Evolutionary conservation across 2,113 vertebrate genomes (phyloP), one percentile per base, ranked within the genome.

Genomic region (Zeus faber): DNA sequence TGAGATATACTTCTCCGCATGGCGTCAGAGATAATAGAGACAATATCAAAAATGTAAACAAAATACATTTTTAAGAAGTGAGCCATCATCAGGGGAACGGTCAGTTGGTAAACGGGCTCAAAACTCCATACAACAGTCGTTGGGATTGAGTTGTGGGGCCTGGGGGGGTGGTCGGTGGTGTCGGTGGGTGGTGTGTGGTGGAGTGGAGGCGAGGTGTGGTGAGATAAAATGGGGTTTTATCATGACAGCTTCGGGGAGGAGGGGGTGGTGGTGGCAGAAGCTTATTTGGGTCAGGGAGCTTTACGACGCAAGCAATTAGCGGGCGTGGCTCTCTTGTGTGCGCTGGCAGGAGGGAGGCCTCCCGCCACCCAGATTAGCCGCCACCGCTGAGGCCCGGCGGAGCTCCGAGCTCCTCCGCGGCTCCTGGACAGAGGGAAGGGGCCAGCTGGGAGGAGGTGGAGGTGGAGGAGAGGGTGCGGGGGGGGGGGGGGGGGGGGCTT

Each of bases 231-330:
- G 89, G 85, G 85, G 75, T 35, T 88, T 90, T 89, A 89, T 82
- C 81, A 71, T 65, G 50, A 55, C 83, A 85, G 88, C 81, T 87
- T 89, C 88, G 78, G 70, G 71, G 70, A 67, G 33, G n/a, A n/a
- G 65, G 41, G 60, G 69, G 63, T 62, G 62, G 71, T 53, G 74
- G 79, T n/a, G n/a, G n/a, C n/a, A n/a, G n/a, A n/a, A n/a, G n/a
- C 85, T 91, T 87, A 89, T 88, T 84, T 85, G 81, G 88, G 86
- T 86, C 87, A 88, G 81, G 52, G 77, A 85, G 85, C 86, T 91
- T 90, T 90, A 90, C 67, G 87, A 87, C 89, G 89, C 68, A 85
- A 87, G 86, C 86, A 90, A 91, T 91, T 90, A 91, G 83, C 74
- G 48, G 39, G 59, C 70, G 58, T 65, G 62, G 70, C 65, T 76